Evolutionary conservation across 2,888 invertebrate species (phyloP).

Genomic region (Lasioglossum malachurum): DNA sequence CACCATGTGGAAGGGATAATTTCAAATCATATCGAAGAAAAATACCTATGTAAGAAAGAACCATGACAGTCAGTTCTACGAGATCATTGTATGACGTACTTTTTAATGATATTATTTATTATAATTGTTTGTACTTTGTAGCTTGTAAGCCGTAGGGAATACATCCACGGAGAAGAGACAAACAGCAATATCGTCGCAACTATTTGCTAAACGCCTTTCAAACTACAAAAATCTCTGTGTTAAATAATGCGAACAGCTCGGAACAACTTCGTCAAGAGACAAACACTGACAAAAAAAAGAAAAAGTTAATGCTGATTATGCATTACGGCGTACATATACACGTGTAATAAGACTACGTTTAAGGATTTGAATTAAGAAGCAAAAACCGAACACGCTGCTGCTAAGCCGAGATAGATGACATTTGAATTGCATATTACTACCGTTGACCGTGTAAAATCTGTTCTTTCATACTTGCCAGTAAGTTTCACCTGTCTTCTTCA

Average conservation of each 20-base stretch:
- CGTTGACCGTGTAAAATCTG: slow-evolving; percentile 49
- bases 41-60: slow-evolving; percentile 33
- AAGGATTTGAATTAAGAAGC: slow-evolving; percentile 19
- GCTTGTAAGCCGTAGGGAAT: slow-evolving; percentile 30
- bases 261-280: neutral
- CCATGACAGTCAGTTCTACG: slow-evolving; percentile 55
- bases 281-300: neutral
- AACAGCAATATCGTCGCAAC: slow-evolving; percentile 38
- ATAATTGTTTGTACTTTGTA: slow-evolving; percentile 57
- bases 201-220: slow-evolving; percentile 41
- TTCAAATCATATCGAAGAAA: slow-evolving; percentile 35
- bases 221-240: slow-evolving; percentile 23
- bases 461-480: slow-evolving; percentile 63
- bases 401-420: slow-evolving; percentile 27
- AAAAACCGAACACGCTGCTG: slow-evolving; percentile 54
- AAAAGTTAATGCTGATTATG: neutral
- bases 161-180: neutral
- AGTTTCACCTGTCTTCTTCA: slow-evolving; percentile 65
- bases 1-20: slow-evolving; percentile 13
- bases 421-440: slow-evolving; percentile 42
- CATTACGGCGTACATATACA: slow-evolving; percentile 16
- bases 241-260: slow-evolving; percentile 13
- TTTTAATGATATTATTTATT: slow-evolving; percentile 57
- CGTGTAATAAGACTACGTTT: slow-evolving; percentile 3
- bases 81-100: slow-evolving; percentile 39